These are phyloP conservation scores for Brevipalpus yothersi DNA, from an alignment of 1,140 invertebrate genomes.

Conservation along the genomic window DNA sequence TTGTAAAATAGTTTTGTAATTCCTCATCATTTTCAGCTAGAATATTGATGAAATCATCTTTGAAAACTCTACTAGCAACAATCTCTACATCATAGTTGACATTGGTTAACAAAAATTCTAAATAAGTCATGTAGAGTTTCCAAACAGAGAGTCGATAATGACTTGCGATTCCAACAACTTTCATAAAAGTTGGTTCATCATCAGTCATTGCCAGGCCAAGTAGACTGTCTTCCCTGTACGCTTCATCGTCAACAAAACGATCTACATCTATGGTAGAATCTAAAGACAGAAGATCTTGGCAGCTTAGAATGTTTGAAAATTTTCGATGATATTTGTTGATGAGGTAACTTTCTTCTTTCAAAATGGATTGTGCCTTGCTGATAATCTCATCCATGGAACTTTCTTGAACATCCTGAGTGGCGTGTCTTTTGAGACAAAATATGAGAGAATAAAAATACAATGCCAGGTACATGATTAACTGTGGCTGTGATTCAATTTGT, in stretches of 20 bases:
- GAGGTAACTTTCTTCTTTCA: background rate
- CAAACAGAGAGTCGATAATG: background rate
- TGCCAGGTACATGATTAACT: background rate
- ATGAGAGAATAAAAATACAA: background rate
- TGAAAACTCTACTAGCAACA: background rate
- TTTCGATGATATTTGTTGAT: no score
- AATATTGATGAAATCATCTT: background rate
- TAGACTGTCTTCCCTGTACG: background rate
- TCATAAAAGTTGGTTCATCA: background rate
- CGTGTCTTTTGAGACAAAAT: background rate
- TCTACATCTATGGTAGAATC: background rate
- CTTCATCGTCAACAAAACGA: background rate
- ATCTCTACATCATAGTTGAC: background rate
- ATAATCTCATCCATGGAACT: background rate
- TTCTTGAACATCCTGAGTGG: background rate
- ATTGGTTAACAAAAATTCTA: background rate
- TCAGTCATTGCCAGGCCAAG: background rate
- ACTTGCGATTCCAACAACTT: background rate
- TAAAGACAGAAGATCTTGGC: background rate
- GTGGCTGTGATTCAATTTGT: background rate
- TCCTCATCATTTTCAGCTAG: background rate
- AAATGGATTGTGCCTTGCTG: background rate
- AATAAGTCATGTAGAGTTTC: background rate
- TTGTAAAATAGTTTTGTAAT: background rate
- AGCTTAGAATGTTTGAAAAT: no score